phyloP scores from a whole-genome alignment of 2,113 vertebrate species.

The Gobiocypris rarus region DNA sequence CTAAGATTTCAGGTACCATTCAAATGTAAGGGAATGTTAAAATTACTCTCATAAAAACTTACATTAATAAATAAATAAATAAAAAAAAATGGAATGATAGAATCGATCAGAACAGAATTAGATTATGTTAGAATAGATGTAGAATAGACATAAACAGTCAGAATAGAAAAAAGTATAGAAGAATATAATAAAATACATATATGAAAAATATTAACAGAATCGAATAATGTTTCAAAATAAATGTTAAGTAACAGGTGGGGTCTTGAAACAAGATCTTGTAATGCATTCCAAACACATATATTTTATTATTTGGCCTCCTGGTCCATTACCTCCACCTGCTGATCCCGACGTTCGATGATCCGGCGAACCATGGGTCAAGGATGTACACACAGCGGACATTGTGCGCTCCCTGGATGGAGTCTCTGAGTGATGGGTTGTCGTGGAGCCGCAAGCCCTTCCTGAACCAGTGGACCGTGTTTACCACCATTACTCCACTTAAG shows the following conservation, averaged over 20 bases:
- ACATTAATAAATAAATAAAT: no score
- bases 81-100: no score
- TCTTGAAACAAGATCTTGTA: not conserved
- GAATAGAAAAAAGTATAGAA: not conserved
- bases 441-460: constrained; percentile 97
- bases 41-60: no score
- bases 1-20: no score
- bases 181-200: not conserved
- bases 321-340: constrained; percentile 94
- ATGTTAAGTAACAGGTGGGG: no score
- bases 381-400: constrained; percentile 95
- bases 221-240: no score
- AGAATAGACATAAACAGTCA: not conserved
- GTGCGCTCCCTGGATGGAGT: constrained; percentile 89
- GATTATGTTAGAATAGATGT: not conserved
- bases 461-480: constrained; percentile 98
- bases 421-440: constrained; percentile 93
- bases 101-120: not conserved
- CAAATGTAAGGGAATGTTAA: no score
- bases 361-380: constrained; percentile 96
- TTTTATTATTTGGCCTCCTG: not conserved
- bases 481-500: constrained; percentile 84
- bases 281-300: not conserved
- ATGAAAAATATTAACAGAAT: not conserved
- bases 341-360: constrained; percentile 98